Evolutionary conservation across 2,888 invertebrate species (phyloP).

Genomic region (Rhagonycha fulva): DNA sequence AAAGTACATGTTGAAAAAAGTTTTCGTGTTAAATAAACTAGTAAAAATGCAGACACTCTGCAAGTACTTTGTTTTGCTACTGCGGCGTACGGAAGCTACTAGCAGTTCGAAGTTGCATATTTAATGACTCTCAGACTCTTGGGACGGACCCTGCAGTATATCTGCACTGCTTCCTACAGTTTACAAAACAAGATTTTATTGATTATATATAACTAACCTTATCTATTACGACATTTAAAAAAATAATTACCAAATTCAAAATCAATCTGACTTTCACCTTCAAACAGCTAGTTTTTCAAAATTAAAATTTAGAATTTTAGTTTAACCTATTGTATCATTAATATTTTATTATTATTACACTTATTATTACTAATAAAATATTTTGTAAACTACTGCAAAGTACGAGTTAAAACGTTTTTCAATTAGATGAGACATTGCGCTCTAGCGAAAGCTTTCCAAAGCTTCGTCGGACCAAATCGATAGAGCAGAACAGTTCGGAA

Average conservation of each 20-base stretch:
- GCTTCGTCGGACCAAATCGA: constrained; percentile 31
- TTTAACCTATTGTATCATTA: neutral
- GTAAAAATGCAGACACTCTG: constrained; percentile 40
- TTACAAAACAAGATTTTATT: constrained; percentile 6
- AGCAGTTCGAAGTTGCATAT: constrained; percentile 25
- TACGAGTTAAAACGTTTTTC: neutral
- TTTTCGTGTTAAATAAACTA: constrained; percentile 44
- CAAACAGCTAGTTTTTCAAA: neutral
- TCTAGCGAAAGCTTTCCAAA: constrained; percentile 32
- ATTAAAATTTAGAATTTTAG: neutral
- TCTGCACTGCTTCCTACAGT: constrained; percentile 10
- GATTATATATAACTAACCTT: neutral
- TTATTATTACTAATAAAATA: neutral
- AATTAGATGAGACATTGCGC: constrained; percentile 12
- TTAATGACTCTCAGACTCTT: constrained; percentile 17
- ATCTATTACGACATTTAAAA: neutral
- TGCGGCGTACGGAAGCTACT: constrained; percentile 17
- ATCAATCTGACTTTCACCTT: neutral
- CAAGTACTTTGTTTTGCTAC: constrained; percentile 19
- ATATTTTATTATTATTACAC: neutral
- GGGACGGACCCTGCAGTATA: constrained; percentile 10
- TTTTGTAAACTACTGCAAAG: neutral
- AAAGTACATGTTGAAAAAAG: constrained; percentile 40
- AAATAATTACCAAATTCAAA: neutral
- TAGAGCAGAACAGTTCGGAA: constrained; percentile 33